A percentile compares a stretch with the other conserved stretches of the same genome.
Conservation (phyloP, 2,113 vertebrate genomes). For the Monopterus albus region DNA sequence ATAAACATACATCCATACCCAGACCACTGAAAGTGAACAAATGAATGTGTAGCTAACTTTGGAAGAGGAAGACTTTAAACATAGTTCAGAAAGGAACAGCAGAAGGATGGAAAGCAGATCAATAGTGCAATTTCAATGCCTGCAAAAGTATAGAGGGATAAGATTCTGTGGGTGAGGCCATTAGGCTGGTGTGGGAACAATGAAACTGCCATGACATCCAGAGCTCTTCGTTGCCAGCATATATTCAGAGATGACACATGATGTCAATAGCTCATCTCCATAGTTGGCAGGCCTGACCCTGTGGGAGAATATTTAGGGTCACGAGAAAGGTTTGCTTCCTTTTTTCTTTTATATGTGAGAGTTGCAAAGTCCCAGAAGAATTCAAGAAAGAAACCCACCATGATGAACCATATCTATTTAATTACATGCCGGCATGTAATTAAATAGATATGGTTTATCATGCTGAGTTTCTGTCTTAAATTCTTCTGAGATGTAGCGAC, state of each 20-base stretch:
- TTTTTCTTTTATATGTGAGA: too few relatives aligned
- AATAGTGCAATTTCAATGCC: conserved; percentile 48
- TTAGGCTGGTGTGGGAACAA: conserved; percentile 64
- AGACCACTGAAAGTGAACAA: not conserved
- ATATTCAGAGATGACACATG: conserved; percentile 58
- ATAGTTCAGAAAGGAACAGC: not conserved
- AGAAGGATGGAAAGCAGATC: conserved; percentile 32
- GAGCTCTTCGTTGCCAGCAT: conserved; percentile 53
- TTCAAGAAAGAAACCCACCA: too few relatives aligned
- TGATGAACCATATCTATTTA: too few relatives aligned
- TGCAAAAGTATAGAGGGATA: conserved; percentile 31
- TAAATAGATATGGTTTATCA: too few relatives aligned
- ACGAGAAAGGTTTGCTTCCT: too few relatives aligned
- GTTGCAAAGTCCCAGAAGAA: too few relatives aligned
- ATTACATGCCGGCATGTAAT: too few relatives aligned
- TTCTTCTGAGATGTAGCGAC: too few relatives aligned
- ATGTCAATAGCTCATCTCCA: conserved; percentile 78
- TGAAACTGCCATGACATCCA: conserved; percentile 57
- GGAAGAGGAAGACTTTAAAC: conserved; percentile 12
- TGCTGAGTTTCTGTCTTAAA: too few relatives aligned
- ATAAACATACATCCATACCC: conserved; percentile 2
- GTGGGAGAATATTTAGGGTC: too few relatives aligned
- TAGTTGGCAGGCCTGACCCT: conserved; percentile 42
- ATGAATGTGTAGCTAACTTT: not conserved
- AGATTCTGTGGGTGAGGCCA: conserved; percentile 37